A percentile compares a stretch with the other conserved stretches of the same genome.
These are phyloP conservation scores for Progne subis DNA, from an alignment of 2,113 vertebrate species.

Conservation along the genomic window DNA sequence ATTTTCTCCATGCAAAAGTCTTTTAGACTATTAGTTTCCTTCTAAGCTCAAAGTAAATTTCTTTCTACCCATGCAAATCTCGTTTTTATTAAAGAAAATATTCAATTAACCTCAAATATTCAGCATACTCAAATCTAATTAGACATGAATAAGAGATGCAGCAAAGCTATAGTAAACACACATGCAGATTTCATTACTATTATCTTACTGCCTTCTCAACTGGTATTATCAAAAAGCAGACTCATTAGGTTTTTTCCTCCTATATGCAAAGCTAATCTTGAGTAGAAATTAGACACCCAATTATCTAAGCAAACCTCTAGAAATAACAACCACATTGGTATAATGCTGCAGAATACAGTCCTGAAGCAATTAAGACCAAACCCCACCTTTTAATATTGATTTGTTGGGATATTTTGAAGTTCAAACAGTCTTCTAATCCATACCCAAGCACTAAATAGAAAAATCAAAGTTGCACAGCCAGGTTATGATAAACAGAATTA, in stretches of 20 bases:
- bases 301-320: slow-evolving; percentile 1
- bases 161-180: slow-evolving; percentile 63
- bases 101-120: slow-evolving; percentile 73
- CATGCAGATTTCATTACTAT: slow-evolving; percentile 55
- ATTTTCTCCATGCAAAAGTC: slow-evolving; percentile 35
- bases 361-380: neutral
- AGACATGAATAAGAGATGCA: slow-evolving; percentile 59
- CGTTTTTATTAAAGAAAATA: slow-evolving; percentile 75
- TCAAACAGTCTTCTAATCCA: neutral
- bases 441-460: neutral
- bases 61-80: slow-evolving; percentile 57
- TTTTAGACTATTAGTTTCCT: slow-evolving; percentile 48
- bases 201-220: slow-evolving; percentile 36
- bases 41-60: slow-evolving; percentile 59
- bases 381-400: neutral
- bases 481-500: neutral
- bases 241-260: neutral
- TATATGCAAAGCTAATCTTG: slow-evolving; percentile 27
- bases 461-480: neutral
- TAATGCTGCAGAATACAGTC: neutral
- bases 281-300: slow-evolving; percentile 28
- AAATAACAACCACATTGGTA: neutral
- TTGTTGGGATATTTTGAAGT: neutral
- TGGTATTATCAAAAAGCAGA: slow-evolving; percentile 48
- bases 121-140: slow-evolving; percentile 62